Evolutionary conservation across 2,797 vertebrate genomes (phyloP), one percentile per base, ranked within the genome.

Genomic region (Protosalanx chinensis): DNA sequence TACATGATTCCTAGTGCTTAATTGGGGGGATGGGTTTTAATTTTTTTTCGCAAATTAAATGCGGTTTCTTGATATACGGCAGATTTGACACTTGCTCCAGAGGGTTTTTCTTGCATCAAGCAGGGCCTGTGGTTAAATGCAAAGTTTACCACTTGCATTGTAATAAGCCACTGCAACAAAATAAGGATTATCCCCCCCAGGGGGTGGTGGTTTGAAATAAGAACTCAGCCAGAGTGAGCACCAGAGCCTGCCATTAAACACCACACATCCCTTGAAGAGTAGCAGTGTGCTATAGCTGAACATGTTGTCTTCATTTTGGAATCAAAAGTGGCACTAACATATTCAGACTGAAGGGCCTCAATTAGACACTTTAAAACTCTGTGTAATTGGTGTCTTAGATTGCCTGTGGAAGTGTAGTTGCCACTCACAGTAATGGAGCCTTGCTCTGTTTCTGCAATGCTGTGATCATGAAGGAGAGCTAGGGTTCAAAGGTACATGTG

Each of bases 311-410:
- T 90, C 86, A 88, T 92, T 87, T 89, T 86, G 85, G 83, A 89
- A 90, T 90, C 87, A 89, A 86, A 90, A 79, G 82, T 81, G 80
- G 86, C 87, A 91, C 90, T 92, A 91, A 91, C 91, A 88, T 90
- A 91, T 91, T 91, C 89, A 90, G 86, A 91, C 89, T 91, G 87
- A 92, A 92, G 90, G 88, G 91, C 90, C 88, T 91, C 90, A 92
- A 89, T 91, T 91, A 91, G 87, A 88, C 85, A 90, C 88, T 90
- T 90, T 87, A 88, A 91, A 91, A 91, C 87, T 88, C 88, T 86
- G 86, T 89, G 90, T 93, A 93, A 92, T 91, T 92, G 90, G 89
- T 81, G 83, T 90, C 87, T 90, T 87, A 88, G 88, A 90, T 88
- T 86, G 90, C 88, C 88, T 85, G 84, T 86, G 86, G 89, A 88